A percentile compares a stretch with the other conserved stretches of the same genome.
phyloP scores from a whole-genome alignment of 2,113 vertebrate species.

The Dromiciops gliroides region DNA sequence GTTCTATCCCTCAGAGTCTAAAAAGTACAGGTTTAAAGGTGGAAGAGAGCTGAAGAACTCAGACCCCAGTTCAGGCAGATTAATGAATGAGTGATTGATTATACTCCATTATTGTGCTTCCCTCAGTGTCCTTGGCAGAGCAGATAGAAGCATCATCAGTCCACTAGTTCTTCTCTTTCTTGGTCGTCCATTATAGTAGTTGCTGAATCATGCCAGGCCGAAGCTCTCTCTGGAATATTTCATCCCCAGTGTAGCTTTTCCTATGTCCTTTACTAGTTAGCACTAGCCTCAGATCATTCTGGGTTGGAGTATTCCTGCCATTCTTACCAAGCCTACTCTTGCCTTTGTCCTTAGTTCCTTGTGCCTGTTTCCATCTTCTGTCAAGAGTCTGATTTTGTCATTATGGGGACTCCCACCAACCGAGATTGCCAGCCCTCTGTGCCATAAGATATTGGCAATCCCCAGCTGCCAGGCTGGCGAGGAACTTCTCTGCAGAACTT shows the following conservation, averaged over 20 bases:
- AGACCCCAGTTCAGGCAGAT: too few relatives aligned
- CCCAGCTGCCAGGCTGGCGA: too few relatives aligned
- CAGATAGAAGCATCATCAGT: background rate
- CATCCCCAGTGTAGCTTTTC: background rate
- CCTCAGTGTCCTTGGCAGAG: background rate
- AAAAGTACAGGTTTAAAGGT: background rate
- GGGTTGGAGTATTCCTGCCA: background rate
- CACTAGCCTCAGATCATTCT: background rate
- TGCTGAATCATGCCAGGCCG: background rate
- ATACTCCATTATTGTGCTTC: background rate
- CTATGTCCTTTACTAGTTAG: background rate
- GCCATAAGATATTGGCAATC: background rate
- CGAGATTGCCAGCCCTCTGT: background rate
- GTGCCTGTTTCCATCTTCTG: background rate
- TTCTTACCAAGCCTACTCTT: background rate
- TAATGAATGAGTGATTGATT: too few relatives aligned
- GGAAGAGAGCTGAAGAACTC: too few relatives aligned
- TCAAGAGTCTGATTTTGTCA: background rate
- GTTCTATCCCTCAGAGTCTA: background rate
- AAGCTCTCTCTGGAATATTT: background rate
- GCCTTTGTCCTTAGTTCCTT: background rate
- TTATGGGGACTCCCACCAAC: background rate
- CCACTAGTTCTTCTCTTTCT: background rate
- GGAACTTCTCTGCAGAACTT: too few relatives aligned
- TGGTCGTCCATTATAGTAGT: background rate